Base-by-base conservation (phyloP, 2,888 invertebrate species). In the Tetranychus piercei region DNA sequence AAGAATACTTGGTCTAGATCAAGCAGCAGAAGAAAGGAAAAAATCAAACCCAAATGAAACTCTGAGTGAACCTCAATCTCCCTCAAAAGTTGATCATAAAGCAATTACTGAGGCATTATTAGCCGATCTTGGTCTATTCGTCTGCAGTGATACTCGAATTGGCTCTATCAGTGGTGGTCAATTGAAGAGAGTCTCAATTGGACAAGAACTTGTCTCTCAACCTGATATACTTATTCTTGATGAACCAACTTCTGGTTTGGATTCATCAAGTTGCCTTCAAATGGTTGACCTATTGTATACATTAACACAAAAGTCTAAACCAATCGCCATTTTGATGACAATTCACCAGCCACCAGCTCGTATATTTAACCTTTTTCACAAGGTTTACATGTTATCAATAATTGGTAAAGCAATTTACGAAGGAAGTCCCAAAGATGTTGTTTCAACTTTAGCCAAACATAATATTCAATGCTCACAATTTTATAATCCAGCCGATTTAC, bases 401-500 rank as follows among this genome's bases (percentile, higher is more conserved):
- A 72, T 55, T 64, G 77, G 77, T 23, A 43, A 74, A 15, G 75
- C 76, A 44, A 75, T 77, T 44, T 77, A 74, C 55, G 74, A 77
- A 44, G 77, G 77, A 43, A 23, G 55, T 15, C 77, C 77, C 3
- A 6, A 23, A 22, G 11, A 73, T 34, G 67, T 77, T 20, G 71
- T 74, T 6, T 7, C 22, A 6, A 23, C 44, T 20, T 20, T 77
- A n/a, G 20, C 45, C 11, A 23, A 8, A 22, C 70, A 77, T 18
- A 73, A 69, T 23, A 44, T 77, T 1, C 65, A 72, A 9, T 77
- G 74, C 64, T 75, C 76, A 6, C 73, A 75, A 44, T 75, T 73
- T 43, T 73, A 76, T 45, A 76, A 76, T 70, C 76, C 77, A 65
- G 77, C 77, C 15, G 76, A 76, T 34, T 75, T 71, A 55, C 74